Conservation (phyloP, 2,797 vertebrate species). For the Protosalanx chinensis region DNA sequence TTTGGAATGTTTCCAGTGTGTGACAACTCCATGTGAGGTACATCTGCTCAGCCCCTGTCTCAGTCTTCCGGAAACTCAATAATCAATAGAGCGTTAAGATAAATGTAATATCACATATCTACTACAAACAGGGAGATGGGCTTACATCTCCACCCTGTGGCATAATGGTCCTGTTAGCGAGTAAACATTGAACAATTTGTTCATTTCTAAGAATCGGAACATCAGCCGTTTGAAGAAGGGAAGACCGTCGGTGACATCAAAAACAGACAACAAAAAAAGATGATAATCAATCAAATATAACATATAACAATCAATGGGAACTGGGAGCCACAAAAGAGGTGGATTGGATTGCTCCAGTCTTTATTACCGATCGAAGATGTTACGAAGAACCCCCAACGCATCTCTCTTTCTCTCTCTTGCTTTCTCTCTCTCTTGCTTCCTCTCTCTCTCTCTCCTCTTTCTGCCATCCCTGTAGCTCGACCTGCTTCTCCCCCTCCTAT, state of each 20-base stretch:
- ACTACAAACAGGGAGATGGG: conserved; percentile 35
- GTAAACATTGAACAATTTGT: neutral
- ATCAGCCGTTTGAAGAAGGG: conserved; percentile 21
- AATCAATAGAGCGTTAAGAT: conserved; percentile 56
- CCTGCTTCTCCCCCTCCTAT: neutral
- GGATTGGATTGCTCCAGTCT: conserved; percentile 53
- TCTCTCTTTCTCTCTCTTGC: conserved; percentile 8
- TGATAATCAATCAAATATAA: conserved; percentile 65
- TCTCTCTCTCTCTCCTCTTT: too few species aligned
- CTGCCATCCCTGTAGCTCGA: too few species aligned
- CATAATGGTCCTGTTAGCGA: neutral
- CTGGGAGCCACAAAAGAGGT: conserved; percentile 24
- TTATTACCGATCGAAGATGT: conserved; percentile 63
- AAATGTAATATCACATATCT: conserved; percentile 36
- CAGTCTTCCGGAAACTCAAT: conserved; percentile 21
- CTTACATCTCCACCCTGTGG: conserved; percentile 26
- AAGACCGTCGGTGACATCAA: conserved; percentile 28
- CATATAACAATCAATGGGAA: conserved; percentile 51
- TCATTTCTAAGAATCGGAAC: neutral
- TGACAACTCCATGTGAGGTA: neutral
- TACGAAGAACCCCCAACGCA: conserved; percentile 54
- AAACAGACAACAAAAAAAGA: conserved; percentile 47
- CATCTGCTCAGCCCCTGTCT: neutral
- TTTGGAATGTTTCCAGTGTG: neutral
- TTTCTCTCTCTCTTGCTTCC: too few species aligned